Percentiles rank a stretch among this genome's conserved stretches.
Conservation (phyloP, 2,113 vertebrate genomes). For the Pelecanus crispus region DNA sequence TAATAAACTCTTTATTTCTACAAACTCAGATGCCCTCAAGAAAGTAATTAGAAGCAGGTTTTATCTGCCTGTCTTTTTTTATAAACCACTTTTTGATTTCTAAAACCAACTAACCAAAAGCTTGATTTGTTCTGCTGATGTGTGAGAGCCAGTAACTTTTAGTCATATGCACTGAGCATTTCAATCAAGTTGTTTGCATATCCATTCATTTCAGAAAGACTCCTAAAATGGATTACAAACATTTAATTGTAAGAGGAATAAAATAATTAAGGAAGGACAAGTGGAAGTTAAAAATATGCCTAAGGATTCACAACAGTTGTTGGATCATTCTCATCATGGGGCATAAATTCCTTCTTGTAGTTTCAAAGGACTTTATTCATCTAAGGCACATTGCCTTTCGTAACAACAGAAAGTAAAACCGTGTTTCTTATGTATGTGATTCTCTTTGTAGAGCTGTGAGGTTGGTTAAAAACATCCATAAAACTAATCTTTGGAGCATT, state of each 20-base stretch:
- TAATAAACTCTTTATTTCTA: slow-evolving; percentile 39
- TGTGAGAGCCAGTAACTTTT: slow-evolving; percentile 63
- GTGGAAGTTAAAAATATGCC: slow-evolving; percentile 65
- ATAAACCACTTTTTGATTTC: slow-evolving; percentile 57
- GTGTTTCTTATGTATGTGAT: slow-evolving; percentile 43
- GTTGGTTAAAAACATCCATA: slow-evolving; percentile 53
- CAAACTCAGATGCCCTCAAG: slow-evolving; percentile 24
- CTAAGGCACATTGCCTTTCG: slow-evolving; percentile 40
- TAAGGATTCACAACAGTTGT: slow-evolving; percentile 60
- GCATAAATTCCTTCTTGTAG: slow-evolving; percentile 49
- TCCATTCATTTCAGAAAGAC: slow-evolving; percentile 55
- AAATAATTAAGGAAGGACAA: slow-evolving; percentile 61
- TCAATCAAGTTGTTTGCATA: slow-evolving; percentile 62
- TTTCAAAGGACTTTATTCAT: slow-evolving; percentile 69
- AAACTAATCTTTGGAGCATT: slow-evolving; percentile 59
- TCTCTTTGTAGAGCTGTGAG: slow-evolving; percentile 48
- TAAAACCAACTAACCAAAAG: slow-evolving; percentile 51
- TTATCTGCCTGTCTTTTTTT: slow-evolving; percentile 50
- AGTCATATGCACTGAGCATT: slow-evolving; percentile 61
- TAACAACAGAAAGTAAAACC: slow-evolving; percentile 55
- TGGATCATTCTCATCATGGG: slow-evolving; percentile 62
- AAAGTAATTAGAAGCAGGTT: slow-evolving; percentile 55
- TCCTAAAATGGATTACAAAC: slow-evolving; percentile 62
- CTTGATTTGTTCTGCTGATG: slow-evolving; percentile 55
- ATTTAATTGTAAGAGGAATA: slow-evolving; percentile 60